A percentile compares a stretch with the other conserved stretches of the same genome.
Evolutionary conservation across 2,797 vertebrate genomes (phyloP).

Genomic region (Ctenopoma kingsleyae): DNA sequence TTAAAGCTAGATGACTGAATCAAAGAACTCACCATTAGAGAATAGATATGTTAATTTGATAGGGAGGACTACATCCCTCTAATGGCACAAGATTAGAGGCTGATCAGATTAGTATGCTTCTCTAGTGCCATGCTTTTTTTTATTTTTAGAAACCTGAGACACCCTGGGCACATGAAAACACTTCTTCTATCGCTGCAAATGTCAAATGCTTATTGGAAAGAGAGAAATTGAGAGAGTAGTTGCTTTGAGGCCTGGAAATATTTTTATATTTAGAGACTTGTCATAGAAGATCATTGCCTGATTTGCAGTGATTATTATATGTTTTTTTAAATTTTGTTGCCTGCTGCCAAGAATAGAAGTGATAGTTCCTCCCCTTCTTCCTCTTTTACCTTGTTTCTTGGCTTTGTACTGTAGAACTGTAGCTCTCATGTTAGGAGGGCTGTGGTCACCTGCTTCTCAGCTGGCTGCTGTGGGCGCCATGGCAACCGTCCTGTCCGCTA

Average conservation of each 20-base stretch:
- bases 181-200: slow-evolving; percentile 44
- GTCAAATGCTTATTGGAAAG: slow-evolving; percentile 10
- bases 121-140: slow-evolving; percentile 73
- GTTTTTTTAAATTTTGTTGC: slow-evolving; percentile 34
- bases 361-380: slow-evolving; percentile 14
- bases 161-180: slow-evolving; percentile 51
- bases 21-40: slow-evolving; percentile 41
- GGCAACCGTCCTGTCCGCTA: slow-evolving; percentile 98
- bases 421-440: slow-evolving; percentile 98
- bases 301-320: slow-evolving; percentile 29
- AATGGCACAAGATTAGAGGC: slow-evolving; percentile 79
- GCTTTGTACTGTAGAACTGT: slow-evolving; percentile 89
- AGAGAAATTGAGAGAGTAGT: slow-evolving; percentile 7
- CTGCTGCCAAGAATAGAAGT: slow-evolving; percentile 36
- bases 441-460: slow-evolving; percentile 98
- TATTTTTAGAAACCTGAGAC: slow-evolving; percentile 83
- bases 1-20: slow-evolving; percentile 36
- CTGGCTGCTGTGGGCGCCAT: slow-evolving; percentile 96
- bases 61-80: slow-evolving; percentile 69
- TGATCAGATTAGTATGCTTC: slow-evolving; percentile 80
- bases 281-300: slow-evolving; percentile 25
- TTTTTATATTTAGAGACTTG: slow-evolving; percentile 55
- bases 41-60: slow-evolving; percentile 79
- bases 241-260: slow-evolving; percentile 23
- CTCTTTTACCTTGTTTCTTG: slow-evolving; percentile 24